Conservation (phyloP, 2,888 invertebrate genomes). For the Galerucella nymphaeae region DNA sequence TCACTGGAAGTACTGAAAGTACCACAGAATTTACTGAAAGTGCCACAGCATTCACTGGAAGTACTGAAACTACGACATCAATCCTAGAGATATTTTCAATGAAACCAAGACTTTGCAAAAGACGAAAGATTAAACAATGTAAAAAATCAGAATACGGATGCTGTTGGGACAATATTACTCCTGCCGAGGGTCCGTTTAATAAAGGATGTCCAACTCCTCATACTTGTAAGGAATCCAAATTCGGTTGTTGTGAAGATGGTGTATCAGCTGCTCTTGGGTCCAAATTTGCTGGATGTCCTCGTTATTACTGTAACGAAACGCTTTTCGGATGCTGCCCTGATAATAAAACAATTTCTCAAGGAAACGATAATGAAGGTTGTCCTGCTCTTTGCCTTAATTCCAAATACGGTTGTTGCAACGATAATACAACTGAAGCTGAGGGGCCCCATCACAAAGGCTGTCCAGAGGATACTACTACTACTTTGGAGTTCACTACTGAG, state of each 20-base stretch:
- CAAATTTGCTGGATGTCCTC: slow-evolving; percentile 80
- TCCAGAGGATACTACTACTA: slow-evolving; percentile 50
- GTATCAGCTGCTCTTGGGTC: slow-evolving; percentile 81
- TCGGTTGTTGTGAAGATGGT: slow-evolving; percentile 86
- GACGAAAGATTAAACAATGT: slow-evolving; percentile 71
- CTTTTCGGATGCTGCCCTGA: slow-evolving; percentile 91
- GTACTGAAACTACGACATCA: slow-evolving; percentile 41
- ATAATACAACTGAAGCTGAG: slow-evolving; percentile 76
- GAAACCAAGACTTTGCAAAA: slow-evolving; percentile 70
- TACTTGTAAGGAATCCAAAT: slow-evolving; percentile 80
- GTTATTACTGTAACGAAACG: slow-evolving; percentile 77
- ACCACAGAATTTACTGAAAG: slow-evolving; percentile 40
- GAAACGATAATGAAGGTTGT: slow-evolving; percentile 86
- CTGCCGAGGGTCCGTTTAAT: slow-evolving; percentile 85
- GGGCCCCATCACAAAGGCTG: slow-evolving; percentile 58
- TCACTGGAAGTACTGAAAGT: slow-evolving; percentile 29
- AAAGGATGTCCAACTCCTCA: slow-evolving; percentile 79
- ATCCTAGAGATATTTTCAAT: slow-evolving; percentile 67
- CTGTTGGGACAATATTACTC: slow-evolving; percentile 82
- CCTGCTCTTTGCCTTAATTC: slow-evolving; percentile 73
- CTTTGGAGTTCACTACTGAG: slow-evolving; percentile 57
- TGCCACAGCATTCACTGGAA: slow-evolving; percentile 40
- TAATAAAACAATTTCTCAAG: slow-evolving; percentile 79
- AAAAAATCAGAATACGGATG: slow-evolving; percentile 79
- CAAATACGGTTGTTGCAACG: slow-evolving; percentile 87